Base-by-base conservation (phyloP, 2,113 vertebrate species). In the Oophaga pumilio region DNA sequence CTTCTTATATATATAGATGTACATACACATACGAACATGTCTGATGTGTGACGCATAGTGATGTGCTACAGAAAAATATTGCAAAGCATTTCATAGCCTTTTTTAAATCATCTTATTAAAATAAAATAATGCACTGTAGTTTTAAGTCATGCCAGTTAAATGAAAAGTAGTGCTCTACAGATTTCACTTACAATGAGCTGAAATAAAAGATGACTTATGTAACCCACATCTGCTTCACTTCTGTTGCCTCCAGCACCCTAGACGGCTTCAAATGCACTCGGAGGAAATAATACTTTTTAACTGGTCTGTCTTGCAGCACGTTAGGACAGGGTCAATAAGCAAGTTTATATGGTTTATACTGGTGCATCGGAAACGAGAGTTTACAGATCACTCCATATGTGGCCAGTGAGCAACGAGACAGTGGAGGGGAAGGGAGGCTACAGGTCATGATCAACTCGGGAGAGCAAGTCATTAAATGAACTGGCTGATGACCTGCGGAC, bases 161-260 rank as follows among this genome's bases (percentile, higher is more conserved):
- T 52, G 24, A 33, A 56, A 86, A 68, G 68, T 50, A 60, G 4
- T 60, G 20, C 53, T 57, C 28, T 49, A 33, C 8, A 80, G 49
- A 73, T 33, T 33, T 57, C 10, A 17, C 53, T 71, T 69, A 22
- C 69, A 59, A 62, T 76, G 60, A 60, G 57, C 49, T 82, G 60
- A 76, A 50, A 28, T 49, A 14, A 20, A 73, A 28, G 88, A 52
- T 60, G 82, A 2, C 84, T 92, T 91, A 88, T 0, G 0, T 90
- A 91, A 89, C n/a, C 74, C 82, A 24, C 83, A 90, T 85, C 89
- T 90, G 82, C 24, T 88, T 90, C 24, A 26, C 90, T 20, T 77
- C 74, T 77, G 53, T 83, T 85, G 76, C 86, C 92, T 89, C 71
- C 76, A 89, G 52, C 79, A 33, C 52, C 53, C 22, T 84, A 76